Evolutionary conservation across 2,113 vertebrate genomes (phyloP), one percentile per base, ranked within the genome.

Genomic region (Oreocharis arfaki): DNA sequence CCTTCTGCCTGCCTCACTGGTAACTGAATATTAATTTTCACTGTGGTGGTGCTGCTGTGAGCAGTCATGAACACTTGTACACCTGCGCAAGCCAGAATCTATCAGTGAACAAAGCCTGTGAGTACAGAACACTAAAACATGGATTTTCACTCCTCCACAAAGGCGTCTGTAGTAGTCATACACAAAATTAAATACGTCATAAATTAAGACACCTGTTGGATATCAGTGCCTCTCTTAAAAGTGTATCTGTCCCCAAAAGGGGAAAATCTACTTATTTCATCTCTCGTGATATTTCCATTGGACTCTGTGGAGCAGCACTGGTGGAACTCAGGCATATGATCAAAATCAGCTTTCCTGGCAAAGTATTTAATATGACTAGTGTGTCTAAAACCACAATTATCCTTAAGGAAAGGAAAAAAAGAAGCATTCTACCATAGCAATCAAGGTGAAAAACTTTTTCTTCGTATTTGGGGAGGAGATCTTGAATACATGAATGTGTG

Each of bases 401-500:
- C 70, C 47, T 91, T 69, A 80, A 85, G 63, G 13, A 87, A 84
- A 68, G 23, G 8, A 3, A 13, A 30, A 73, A 50, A 50, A 23
- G 23, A 42, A 27, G 3, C 15, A 27, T 63, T 67, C 39, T 59
- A 49, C 33, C 30, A 12, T 63, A 57, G 80, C 24, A 60, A 41
- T 56, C 41, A 71, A 75, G 63, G 77, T 56, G 46, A 95, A 92
- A 87, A 64, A 76, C 15, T 75, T 94, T 80, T 53, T 81, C 74
- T 94, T 87, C 21, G 1, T 69, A 24, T 79, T 37, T 77, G 68
- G 87, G 81, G 53, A 76, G 69, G 74, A 91, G 65, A 90, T 86
- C 84, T 88, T 79, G 92, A 97, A 96, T 97, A 91, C 65, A 92
- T 95, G 89, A 96, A 96, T 87, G 67, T 93, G 90, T 94, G 95